Percentiles rank a stretch among this genome's conserved stretches.
phyloP scores from a whole-genome alignment of 2,113 vertebrate species.

The Halichoeres trimaculatus region DNA sequence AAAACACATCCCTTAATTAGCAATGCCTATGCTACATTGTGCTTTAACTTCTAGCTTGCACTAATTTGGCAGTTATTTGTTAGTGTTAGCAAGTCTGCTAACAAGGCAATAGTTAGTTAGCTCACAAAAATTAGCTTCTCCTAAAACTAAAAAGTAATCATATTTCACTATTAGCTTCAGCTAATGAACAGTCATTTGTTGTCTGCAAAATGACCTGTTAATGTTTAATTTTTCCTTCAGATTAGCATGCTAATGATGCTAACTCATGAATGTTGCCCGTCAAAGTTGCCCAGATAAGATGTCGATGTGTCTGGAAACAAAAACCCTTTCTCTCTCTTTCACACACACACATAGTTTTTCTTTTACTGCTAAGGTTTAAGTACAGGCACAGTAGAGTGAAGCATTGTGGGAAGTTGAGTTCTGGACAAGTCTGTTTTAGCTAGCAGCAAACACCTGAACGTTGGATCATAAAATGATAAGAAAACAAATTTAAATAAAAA shows the following conservation, averaged over 20 bases:
- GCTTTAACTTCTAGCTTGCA: no score
- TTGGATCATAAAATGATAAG: neutral
- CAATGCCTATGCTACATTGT: no score
- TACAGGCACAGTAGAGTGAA: slow-evolving; percentile 73
- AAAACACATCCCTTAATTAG: no score
- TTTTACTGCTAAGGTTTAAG: slow-evolving; percentile 1
- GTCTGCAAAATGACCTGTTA: no score
- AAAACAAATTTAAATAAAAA: neutral
- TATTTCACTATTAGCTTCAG: no score
- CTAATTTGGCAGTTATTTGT: no score
- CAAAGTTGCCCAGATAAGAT: slow-evolving; percentile 21
- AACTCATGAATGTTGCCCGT: neutral
- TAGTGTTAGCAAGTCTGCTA: no score
- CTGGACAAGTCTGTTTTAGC: slow-evolving; percentile 32
- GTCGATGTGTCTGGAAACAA: slow-evolving; percentile 19
- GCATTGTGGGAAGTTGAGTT: slow-evolving; percentile 64
- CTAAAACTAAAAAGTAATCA: no score
- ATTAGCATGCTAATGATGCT: neutral
- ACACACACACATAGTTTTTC: slow-evolving; percentile 36
- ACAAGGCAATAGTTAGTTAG: no score
- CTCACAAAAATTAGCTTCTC: no score
- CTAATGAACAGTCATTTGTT: no score
- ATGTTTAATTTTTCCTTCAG: no score
- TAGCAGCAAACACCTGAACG: slow-evolving; percentile 29
- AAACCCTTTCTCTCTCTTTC: slow-evolving; percentile 6